phyloP scores from a whole-genome alignment of 1,140 invertebrate species.

The Procambarus virginalis region DNA sequence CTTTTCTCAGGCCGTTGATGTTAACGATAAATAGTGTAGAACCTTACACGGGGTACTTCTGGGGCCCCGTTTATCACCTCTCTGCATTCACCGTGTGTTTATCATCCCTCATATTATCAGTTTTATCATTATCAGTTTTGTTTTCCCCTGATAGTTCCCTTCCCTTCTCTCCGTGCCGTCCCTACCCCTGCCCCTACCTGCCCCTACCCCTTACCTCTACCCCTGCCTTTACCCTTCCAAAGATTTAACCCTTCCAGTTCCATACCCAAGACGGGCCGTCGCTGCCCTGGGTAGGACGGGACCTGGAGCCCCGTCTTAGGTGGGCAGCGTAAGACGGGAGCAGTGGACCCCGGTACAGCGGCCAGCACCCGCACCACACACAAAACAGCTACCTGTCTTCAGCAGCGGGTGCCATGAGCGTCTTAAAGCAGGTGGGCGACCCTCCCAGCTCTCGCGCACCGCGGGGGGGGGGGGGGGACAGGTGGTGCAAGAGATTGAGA shows the following conservation, averaged over 20 bases:
- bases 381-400: conserved; percentile 37
- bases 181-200: background rate
- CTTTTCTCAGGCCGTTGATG: too few relatives aligned
- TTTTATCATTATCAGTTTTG: too few relatives aligned
- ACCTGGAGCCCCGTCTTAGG: background rate
- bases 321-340: conserved; percentile 47
- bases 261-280: background rate
- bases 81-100: background rate
- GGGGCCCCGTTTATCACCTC: background rate
- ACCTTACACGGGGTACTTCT: too few relatives aligned
- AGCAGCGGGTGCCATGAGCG: background rate
- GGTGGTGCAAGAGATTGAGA: too few relatives aligned
- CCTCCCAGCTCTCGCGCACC: background rate
- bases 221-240: background rate
- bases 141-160: too few relatives aligned
- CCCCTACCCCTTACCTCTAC: background rate
- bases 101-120: too few relatives aligned
- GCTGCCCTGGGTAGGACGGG: background rate
- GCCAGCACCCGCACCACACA: background rate
- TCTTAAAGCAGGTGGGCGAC: background rate
- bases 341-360: conserved; percentile 6
- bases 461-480: background rate
- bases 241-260: background rate
- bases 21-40: too few relatives aligned
- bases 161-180: background rate